phyloP scores from a whole-genome alignment of 1,140 invertebrate species.

The Nephila pilipes region DNA sequence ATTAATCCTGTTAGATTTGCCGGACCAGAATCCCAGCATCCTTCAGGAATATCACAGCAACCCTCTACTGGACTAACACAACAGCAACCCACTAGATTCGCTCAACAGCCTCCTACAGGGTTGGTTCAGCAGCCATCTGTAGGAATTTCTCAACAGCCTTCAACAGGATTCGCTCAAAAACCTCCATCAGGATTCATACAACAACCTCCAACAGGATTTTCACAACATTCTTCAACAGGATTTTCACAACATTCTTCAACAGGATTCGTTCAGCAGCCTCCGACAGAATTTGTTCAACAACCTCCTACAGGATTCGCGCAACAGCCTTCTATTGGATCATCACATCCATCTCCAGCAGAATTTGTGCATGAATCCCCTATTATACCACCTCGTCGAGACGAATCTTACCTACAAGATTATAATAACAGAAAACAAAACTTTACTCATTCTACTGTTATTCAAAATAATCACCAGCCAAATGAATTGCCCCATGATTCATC shows the following conservation, averaged over 20 bases:
- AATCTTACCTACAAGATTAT: neutral
- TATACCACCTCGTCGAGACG: neutral
- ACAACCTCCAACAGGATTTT: neutral
- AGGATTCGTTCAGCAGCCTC: neutral
- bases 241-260: neutral
- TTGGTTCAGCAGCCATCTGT: neutral
- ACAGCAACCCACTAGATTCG: too few species aligned
- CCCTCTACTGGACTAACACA: too few species aligned
- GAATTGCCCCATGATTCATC: neutral
- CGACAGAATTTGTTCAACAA: neutral
- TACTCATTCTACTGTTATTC: neutral
- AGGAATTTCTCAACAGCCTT: neutral
- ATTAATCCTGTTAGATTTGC: constrained; percentile 10
- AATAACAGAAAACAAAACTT: constrained; percentile 5
- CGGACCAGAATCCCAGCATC: neutral
- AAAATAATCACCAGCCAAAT: constrained; percentile 14
- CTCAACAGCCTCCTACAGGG: too few species aligned
- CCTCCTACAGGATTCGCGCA: neutral
- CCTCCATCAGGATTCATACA: neutral
- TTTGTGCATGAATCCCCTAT: neutral
- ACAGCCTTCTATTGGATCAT: neutral
- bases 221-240: neutral
- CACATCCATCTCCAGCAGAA: neutral
- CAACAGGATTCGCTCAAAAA: neutral
- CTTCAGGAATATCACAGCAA: neutral